A percentile compares a stretch with the other conserved stretches of the same genome.
These are phyloP conservation scores for Spea bombifrons DNA, from an alignment of 2,113 vertebrate genomes.

Conservation along the genomic window DNA sequence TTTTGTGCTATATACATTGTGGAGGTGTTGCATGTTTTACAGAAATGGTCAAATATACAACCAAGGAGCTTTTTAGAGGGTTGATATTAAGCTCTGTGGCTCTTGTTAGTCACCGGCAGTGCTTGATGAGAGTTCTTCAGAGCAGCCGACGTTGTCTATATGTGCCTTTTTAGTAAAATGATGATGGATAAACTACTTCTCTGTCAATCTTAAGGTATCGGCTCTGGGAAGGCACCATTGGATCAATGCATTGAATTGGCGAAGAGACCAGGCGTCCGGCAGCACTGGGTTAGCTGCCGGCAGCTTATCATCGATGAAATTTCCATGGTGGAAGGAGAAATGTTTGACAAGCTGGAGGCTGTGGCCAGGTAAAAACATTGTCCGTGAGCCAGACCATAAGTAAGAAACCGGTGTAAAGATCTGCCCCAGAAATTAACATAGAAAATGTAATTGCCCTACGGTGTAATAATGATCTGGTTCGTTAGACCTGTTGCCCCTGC, in stretches of 20 bases:
- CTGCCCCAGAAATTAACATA: no score
- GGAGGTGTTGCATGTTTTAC: no score
- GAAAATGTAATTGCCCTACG: no score
- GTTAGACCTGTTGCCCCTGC: neutral
- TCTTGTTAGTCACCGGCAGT: no score
- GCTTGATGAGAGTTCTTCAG: no score
- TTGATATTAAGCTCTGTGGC: no score
- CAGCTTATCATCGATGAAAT: conserved; percentile 93
- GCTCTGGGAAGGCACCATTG: conserved; percentile 82
- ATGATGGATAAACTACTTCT: neutral
- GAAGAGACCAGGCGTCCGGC: conserved; percentile 78
- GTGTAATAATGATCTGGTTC: no score
- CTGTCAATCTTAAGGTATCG: conserved; percentile 72
- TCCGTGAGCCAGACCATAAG: neutral
- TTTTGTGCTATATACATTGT: neutral
- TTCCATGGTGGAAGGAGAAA: conserved; percentile 92
- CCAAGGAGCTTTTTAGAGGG: no score
- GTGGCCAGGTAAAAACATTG: conserved; percentile 81
- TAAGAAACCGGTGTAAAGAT: no score
- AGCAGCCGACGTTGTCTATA: no score
- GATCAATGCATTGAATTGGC: conserved; percentile 89
- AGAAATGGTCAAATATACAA: no score
- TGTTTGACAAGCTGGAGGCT: conserved; percentile 92
- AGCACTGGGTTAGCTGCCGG: conserved; percentile 85
- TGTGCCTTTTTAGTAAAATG: no score